Evolutionary conservation across 1,140 invertebrate species (phyloP).

Genomic region (Musca domestica): DNA sequence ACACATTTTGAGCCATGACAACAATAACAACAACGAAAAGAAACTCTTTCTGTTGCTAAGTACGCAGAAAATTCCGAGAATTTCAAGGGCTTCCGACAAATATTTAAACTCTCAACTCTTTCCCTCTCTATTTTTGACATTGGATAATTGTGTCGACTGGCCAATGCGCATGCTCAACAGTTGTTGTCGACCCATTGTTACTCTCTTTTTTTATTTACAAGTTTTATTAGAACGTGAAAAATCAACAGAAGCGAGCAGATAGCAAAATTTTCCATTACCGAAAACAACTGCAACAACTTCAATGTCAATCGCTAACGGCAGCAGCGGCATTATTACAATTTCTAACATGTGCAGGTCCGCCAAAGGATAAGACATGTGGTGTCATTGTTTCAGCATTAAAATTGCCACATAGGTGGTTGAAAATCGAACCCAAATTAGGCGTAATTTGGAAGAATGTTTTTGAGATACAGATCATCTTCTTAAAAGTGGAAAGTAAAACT

Average conservation of each 20-base stretch:
- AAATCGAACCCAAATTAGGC: constrained; percentile 3
- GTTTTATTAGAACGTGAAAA: constrained; percentile 23
- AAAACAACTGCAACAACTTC: neutral
- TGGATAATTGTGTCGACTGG: neutral
- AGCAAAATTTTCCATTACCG: too few species aligned
- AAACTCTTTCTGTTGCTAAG: neutral
- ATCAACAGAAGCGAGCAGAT: constrained; percentile 2
- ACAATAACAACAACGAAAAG: too few species aligned
- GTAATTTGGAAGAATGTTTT: too few species aligned
- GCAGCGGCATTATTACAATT: neutral
- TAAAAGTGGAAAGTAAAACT: too few species aligned
- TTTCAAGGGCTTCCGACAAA: neutral
- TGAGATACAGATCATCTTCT: too few species aligned
- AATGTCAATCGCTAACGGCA: neutral
- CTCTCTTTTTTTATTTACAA: constrained; percentile 18
- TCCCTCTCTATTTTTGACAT: too few species aligned
- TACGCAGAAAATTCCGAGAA: neutral
- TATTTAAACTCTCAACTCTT: too few species aligned
- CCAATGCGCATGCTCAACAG: neutral
- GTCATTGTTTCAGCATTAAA: neutral
- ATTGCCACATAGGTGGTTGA: constrained; percentile 19
- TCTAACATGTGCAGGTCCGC: neutral
- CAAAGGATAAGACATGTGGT: neutral
- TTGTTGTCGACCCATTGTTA: neutral
- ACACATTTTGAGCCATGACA: too few species aligned